phyloP scores from a whole-genome alignment of 2,888 invertebrate species.

The Cenopis cana region DNA sequence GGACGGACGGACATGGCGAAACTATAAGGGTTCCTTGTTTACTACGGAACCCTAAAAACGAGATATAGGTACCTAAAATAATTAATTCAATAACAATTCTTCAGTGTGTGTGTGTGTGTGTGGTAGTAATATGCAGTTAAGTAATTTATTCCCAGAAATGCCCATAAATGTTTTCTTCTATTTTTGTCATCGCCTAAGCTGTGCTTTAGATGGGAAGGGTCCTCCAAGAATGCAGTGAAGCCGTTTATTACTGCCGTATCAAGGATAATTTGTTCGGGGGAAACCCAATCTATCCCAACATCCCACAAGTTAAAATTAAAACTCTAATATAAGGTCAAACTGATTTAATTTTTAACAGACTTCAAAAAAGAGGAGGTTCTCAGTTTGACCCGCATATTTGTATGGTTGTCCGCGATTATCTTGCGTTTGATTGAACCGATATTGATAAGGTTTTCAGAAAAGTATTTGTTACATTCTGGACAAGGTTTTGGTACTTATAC shows the following conservation, averaged over 20 bases:
- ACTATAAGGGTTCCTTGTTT: no score
- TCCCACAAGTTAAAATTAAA: not conserved
- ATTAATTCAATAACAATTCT: not conserved
- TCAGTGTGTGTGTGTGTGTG: not conserved
- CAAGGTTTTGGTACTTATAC: no score
- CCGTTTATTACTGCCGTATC: constrained; percentile 18
- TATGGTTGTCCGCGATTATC: no score
- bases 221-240: constrained; percentile 27
- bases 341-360: not conserved
- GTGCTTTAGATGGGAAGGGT: constrained; percentile 10
- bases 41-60: no score
- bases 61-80: not conserved
- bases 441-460: no score
- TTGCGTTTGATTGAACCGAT: no score
- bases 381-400: no score
- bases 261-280: not conserved
- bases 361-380: no score
- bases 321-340: not conserved
- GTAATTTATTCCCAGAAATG: constrained; percentile 22
- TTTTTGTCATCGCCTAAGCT: constrained; percentile 10
- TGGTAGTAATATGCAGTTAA: no score
- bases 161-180: constrained; percentile 16
- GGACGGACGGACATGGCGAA: no score
- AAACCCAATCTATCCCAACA: not conserved
- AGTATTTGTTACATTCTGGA: no score